A percentile compares a stretch with the other conserved stretches of the same genome.
Conservation (phyloP, 1,140 invertebrate genomes). For the Musca domestica region DNA sequence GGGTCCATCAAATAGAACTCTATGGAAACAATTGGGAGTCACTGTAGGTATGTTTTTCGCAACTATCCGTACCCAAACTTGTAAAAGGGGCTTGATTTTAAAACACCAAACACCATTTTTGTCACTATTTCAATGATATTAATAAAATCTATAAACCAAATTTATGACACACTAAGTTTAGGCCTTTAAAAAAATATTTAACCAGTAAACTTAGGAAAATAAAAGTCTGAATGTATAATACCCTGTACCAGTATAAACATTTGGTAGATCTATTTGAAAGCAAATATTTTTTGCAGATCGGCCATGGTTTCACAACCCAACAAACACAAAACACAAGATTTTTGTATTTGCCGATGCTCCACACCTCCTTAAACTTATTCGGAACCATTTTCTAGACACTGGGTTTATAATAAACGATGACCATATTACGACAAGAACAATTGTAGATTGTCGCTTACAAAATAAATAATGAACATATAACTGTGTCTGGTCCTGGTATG, state of each 20-base stretch:
- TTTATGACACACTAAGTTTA: not conserved
- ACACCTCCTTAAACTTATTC: constrained; percentile 6
- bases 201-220: too few relatives aligned
- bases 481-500: not conserved
- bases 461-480: too few relatives aligned
- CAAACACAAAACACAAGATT: not conserved
- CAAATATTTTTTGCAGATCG: not conserved
- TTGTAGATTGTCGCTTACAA: not conserved
- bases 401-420: not conserved
- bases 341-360: constrained; percentile 15
- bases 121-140: not conserved
- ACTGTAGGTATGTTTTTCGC: constrained; percentile 3
- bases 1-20: not conserved
- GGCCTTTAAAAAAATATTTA: not conserved
- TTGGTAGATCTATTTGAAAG: too few relatives aligned
- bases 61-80: not conserved
- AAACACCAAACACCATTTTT: not conserved
- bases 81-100: not conserved
- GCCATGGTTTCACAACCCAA: constrained; percentile 1
- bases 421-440: not conserved
- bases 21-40: constrained; percentile 6
- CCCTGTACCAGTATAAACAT: too few relatives aligned
- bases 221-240: too few relatives aligned
- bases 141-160: not conserved
- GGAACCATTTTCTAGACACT: constrained; percentile 12